Base-by-base conservation (phyloP, 2,888 invertebrate genomes). In the Athripsodes cinereus region DNA sequence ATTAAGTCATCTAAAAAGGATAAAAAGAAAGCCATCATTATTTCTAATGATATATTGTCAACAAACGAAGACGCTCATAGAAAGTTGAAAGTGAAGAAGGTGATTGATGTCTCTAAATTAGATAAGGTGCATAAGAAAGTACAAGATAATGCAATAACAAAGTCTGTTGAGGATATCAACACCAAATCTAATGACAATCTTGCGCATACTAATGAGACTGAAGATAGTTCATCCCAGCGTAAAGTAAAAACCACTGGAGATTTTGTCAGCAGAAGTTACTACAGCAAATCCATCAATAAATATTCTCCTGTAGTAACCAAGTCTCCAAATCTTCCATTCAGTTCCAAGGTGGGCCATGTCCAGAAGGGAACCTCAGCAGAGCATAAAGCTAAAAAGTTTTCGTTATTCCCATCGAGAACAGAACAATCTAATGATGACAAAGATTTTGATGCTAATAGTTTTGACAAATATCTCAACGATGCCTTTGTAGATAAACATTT, bases 1-100 rank as follows among this genome's bases (percentile, higher is more conserved):
- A 91, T 91, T 66, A 89, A 86, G 68, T 85, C 87, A 69, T 87
- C 87, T 52, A 87, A 88, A 66, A 87, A 87, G 65, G 81, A 84
- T 59, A 78, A 85, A 66, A 83, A 81, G 67, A 83, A 82, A 26
- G 53, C 55, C 19, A 19, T 59, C 5, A 51, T 52, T 26, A 44
- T 2, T 64, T 78, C 78, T 11, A 52, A 53, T 21, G 57, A 60
- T 11, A 20, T 44, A 11, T 31, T 26, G 2, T 16, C 46, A 2
- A 53, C 53, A 2, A 71, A 69, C n/a, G 64, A 68, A 69, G 80
- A 47, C 67, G 78, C 26, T 69, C 71, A 77, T 52, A 83, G 81
- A 68, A 83, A 81, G 66, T 75, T 76, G 63, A 83, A 81, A 67
- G 79, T 74, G 47, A 69, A 75, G 13, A 63, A 61, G 46, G 47